Evolutionary conservation across 2,888 invertebrate species (phyloP).

Genomic region (Meganola albula): DNA sequence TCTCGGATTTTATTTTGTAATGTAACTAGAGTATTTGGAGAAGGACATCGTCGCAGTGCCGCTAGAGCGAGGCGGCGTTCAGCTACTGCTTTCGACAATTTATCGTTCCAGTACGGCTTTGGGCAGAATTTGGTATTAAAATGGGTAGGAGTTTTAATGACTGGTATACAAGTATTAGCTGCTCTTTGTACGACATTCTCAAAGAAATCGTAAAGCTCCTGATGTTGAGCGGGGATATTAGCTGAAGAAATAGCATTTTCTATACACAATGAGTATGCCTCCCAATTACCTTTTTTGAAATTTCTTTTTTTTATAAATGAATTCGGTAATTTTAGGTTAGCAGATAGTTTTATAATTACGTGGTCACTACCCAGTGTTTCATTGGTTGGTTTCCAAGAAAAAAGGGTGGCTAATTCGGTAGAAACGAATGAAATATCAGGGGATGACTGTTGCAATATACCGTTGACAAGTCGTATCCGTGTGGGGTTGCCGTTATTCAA

Average conservation of each 20-base stretch:
- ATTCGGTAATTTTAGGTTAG: not conserved
- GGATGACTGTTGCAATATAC: slow-evolving; percentile 1
- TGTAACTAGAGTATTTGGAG: not conserved
- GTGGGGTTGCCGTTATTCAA: slow-evolving; percentile 5
- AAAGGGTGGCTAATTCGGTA: slow-evolving; percentile 1
- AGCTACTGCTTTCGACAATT: not conserved
- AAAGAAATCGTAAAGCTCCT: not conserved
- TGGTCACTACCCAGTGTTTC: slow-evolving; percentile 18
- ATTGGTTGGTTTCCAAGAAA: slow-evolving; percentile 1
- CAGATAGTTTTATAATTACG: slow-evolving; percentile 10
- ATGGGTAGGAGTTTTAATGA: not conserved
- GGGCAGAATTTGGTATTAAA: not conserved
- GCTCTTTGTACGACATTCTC: not conserved
- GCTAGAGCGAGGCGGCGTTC: slow-evolving; percentile 1
- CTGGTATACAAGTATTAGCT: not conserved
- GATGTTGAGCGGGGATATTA: not conserved
- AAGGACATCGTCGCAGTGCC: not conserved
- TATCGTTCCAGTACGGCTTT: slow-evolving; percentile 1
- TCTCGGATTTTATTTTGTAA: not conserved
- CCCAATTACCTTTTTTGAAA: slow-evolving; percentile 3
- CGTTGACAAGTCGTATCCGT: slow-evolving; percentile 2
- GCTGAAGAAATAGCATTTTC: not conserved
- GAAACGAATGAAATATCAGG: slow-evolving; percentile 5
- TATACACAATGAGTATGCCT: not conserved
- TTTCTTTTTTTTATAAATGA: slow-evolving; percentile 2